Evolutionary conservation across 2,797 vertebrate species (phyloP).

Genomic region (Staurois parvus): DNA sequence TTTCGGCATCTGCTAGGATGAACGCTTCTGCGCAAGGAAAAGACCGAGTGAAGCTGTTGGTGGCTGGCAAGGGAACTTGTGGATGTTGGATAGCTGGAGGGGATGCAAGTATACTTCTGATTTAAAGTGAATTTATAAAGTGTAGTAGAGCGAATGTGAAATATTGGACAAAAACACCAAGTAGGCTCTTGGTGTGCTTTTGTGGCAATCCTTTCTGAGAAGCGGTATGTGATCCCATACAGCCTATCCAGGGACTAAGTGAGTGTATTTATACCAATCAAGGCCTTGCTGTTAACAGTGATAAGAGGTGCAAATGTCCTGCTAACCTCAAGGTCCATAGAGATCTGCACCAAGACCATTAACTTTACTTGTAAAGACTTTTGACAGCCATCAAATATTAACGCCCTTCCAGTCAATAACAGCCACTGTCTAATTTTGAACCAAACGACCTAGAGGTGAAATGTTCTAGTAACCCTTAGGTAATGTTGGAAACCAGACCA

Average conservation of each 20-base stretch:
- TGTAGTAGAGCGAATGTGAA: too few species aligned
- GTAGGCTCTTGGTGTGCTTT: too few species aligned
- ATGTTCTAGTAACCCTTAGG: conserved; percentile 50
- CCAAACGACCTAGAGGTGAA: conserved; percentile 64
- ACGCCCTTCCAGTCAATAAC: conserved; percentile 59
- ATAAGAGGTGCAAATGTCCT: conserved; percentile 68
- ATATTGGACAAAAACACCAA: too few species aligned
- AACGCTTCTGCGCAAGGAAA: too few species aligned
- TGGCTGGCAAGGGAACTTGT: too few species aligned
- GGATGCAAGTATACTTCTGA: too few species aligned
- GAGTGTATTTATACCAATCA: conserved; percentile 18
- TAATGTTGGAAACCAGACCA: conserved; percentile 55
- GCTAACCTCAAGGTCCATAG: conserved; percentile 64
- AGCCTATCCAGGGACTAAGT: neutral
- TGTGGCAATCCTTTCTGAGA: neutral
- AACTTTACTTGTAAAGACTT: conserved; percentile 69
- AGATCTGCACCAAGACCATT: conserved; percentile 63
- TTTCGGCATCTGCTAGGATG: too few species aligned
- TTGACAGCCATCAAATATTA: conserved; percentile 65
- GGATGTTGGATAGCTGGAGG: too few species aligned
- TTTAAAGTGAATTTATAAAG: too few species aligned
- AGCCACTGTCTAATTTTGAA: conserved; percentile 55
- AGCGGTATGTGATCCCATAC: neutral
- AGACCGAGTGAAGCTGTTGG: too few species aligned
- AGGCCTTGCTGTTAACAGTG: conserved; percentile 65